Base-by-base conservation (phyloP, 2,888 invertebrate species). In the Diploptera punctata region DNA sequence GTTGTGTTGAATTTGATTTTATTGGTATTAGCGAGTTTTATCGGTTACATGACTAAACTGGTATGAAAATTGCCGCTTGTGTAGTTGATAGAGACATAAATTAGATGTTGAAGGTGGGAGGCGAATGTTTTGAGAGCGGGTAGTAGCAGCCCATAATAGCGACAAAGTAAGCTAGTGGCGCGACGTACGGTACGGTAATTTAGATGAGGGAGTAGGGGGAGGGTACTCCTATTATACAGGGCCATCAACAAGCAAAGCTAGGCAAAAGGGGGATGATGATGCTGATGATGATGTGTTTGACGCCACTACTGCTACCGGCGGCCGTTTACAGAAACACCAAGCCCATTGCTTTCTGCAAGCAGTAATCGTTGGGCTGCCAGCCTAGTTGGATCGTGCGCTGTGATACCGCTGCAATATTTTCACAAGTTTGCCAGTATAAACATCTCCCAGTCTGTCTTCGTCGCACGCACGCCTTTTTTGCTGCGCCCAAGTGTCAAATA, bases 171-270 rank as follows among this genome's bases (percentile, higher is more conserved):
- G 73, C 73, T 73, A 47, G 47, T 65, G 47, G 65, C 44, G 33
- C 68, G 54, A 57, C 68, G 38, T 54, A 38, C 68, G 38, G 52
- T 61, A 57, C 73, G 71, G 75, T 75, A 75, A 75, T 75, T 75
- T 73, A 73, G 73, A 49, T 52, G 67, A 43, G 67, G 49, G 19
- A 33, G 49, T 24, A 3, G 67, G 73, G 24, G 67, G 69, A 68
- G 73, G 70, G 71, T 65, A 54, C 54, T 70, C 73, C 74, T 57
- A 74, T 74, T 74, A 74, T 74, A 70, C 69, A 61, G 68, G 73
- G 73, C 75, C 71, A 75, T 75, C 75, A 75, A 73, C 75, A 75
- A 75, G 75, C 73, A 70, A 65, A 71, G 72, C 69, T 73, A 65
- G 49, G 24, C 43, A 69, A 43, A 9, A 26, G 43, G 57, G 67